Conservation (phyloP, 2,797 vertebrate genomes). For the Cryptoblepharus egeriae region DNA sequence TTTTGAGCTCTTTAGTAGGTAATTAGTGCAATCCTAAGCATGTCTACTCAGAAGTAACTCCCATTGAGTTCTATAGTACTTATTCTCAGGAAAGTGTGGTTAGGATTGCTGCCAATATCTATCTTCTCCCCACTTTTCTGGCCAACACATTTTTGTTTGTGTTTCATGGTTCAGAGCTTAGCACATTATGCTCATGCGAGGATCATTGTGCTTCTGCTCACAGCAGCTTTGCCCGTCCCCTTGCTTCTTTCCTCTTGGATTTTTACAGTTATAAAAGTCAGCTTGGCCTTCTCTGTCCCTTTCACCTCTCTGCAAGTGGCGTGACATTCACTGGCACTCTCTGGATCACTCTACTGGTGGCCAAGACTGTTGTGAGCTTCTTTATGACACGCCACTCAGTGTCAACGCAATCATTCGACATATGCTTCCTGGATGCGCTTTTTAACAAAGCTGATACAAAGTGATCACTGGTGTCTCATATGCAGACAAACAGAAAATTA, state of each 20-base stretch:
- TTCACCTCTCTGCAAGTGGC: not conserved
- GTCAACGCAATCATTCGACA: not conserved
- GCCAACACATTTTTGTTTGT: not conserved
- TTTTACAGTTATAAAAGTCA: not conserved
- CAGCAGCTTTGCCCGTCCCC: not conserved
- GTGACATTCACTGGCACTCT: not conserved
- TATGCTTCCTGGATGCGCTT: conserved; percentile 5
- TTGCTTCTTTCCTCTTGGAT: not conserved
- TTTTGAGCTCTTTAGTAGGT: not conserved
- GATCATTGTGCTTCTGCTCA: not conserved
- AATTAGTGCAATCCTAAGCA: no score
- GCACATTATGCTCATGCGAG: not conserved
- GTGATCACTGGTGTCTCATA: conserved; percentile 15
- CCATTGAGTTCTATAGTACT: no score
- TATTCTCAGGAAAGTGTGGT: no score
- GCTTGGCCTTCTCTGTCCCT: not conserved
- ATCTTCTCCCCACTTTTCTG: not conserved
- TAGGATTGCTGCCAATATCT: no score
- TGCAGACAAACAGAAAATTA: conserved; percentile 2
- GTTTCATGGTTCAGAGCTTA: not conserved
- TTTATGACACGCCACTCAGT: conserved; percentile 1
- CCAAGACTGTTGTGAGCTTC: not conserved
- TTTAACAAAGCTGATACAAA: conserved; percentile 9
- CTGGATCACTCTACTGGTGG: not conserved
- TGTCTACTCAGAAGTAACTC: no score